Base-by-base conservation (phyloP, 2,888 invertebrate genomes). In the Ceriagrion tenellum region DNA sequence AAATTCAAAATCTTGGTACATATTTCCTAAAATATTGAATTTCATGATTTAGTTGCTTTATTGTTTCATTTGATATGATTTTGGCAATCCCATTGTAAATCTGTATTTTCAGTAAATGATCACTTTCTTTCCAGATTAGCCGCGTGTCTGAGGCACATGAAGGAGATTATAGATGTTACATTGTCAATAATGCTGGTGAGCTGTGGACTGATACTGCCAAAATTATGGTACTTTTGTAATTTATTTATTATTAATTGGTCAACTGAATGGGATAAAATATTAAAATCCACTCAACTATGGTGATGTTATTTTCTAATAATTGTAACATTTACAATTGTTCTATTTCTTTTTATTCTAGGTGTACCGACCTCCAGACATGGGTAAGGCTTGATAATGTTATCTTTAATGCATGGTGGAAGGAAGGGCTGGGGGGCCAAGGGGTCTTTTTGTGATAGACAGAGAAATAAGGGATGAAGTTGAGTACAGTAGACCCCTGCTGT, bases 101-200 rank as follows among this genome's bases (percentile, higher is more conserved):
- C 47, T 47, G 47, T 47, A 2, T 47, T 47, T 47, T 26, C 40
- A 35, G 35, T 55, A 23, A 16, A 16, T 10, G 26, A 90, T 55
- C n/a, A 26, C 30, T 95, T 95, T 35, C 40, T 40, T 95, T 95
- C 26, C 93, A 96, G 96, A 96, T 96, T 13, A 95, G 74, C n/a
- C 40, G 95, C 35, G 95, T 95, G n/a, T 95, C 55, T 3, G 90
- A 90, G 23, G n/a, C 90, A 47, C 63, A 96, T 90, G 95, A 90
- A 69, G 96, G 96, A 16, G 47, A 95, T 93, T 96, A 96, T 55
- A 95, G 95, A 95, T 96, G 96, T 81, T 95, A 91, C 35, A 95
- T 96, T 91, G 96, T 95, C 20, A 97, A 96, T 88, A 95, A 95
- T 30, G 95, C 96, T 47, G 96, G 96, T 95, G 96, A 96, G 96